These are phyloP conservation scores for Clarias laeviceps DNA, from an alignment of 2,797 vertebrate genomes.

Conservation along the genomic window DNA sequence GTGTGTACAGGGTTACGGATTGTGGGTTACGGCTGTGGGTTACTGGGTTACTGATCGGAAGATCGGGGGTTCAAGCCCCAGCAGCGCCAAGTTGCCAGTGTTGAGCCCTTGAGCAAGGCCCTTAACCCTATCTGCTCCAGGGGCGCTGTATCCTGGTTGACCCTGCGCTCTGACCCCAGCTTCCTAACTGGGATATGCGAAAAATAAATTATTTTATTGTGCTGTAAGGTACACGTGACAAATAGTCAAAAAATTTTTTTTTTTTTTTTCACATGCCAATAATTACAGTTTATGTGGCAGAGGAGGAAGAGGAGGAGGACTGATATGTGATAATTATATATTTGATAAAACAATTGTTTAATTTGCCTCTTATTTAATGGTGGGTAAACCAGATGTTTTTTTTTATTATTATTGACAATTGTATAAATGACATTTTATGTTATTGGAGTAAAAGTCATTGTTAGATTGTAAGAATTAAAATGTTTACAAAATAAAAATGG, in stretches of 20 bases:
- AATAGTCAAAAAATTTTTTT: no score
- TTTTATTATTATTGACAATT: neutral
- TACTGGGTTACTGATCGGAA: neutral
- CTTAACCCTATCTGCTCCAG: no score
- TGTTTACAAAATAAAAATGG: neutral
- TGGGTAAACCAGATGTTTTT: neutral
- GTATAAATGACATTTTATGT: neutral
- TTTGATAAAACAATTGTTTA: neutral
- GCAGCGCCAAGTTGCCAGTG: no score
- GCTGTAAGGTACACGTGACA: no score
- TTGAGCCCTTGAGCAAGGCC: no score
- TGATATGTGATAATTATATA: constrained; percentile 5
- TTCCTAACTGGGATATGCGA: no score
- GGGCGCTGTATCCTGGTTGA: no score
- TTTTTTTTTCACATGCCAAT: neutral
- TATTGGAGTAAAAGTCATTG: neutral
- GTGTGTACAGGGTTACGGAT: constrained; percentile 1
- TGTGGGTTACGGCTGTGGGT: no score
- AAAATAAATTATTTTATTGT: no score
- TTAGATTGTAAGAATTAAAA: neutral
- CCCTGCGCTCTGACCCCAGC: no score
- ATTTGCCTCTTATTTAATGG: neutral
- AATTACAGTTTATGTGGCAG: neutral
- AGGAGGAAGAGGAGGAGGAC: neutral
- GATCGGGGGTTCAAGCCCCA: no score